Base-by-base conservation (phyloP, 2,797 vertebrate species). In the Psittacula echo region DNA sequence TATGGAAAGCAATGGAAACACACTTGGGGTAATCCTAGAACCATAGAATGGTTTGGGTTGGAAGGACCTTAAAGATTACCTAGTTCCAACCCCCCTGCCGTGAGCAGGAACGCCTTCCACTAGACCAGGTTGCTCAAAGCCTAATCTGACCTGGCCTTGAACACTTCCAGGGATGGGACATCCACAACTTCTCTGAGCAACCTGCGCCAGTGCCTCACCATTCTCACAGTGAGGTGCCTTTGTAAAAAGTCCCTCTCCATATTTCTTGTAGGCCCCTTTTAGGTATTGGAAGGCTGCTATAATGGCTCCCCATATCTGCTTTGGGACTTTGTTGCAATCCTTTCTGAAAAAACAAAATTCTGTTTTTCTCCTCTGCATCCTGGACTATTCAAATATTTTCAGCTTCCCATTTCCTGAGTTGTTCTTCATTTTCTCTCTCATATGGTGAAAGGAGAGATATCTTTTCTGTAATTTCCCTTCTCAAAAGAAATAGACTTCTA, bases 401-500 rank as follows among this genome's bases (percentile, higher is more conserved):
- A 87, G n/a, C 21, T 78, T 86, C 68, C 29, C 15, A 62, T 73
- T 88, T 94, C 66, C 79, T 62, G 58, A 93, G 27, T 71, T 0
- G 0, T 81, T 76, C 30, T 70, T 93, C 67, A 85, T 90, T 80
- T 42, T 93, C 41, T 71, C 23, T 83, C 78, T 50, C 29, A 45
- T 56, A 29, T 77, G 16, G 4, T 92, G 72, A 93, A 82, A 91
- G 22, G 4, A 88, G n/a, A 86, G 24, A 60, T 26, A 86, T 8
- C 64, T 76, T 88, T 93, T 88, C 37, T 86, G 34, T 41, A 89
- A 64, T 65, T 93, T 83, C 34, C 27, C n/a, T 91, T 86, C 58
- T 64, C 44, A 88, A 74, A 92, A 87, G 48, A 78, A 76, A 76
- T 21, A 91, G 13, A 12, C 24, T 61, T 88, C 65, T 61, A 67